These are phyloP conservation scores for Thymelicus sylvestris DNA, from an alignment of 2,888 invertebrate genomes.

Conservation along the genomic window DNA sequence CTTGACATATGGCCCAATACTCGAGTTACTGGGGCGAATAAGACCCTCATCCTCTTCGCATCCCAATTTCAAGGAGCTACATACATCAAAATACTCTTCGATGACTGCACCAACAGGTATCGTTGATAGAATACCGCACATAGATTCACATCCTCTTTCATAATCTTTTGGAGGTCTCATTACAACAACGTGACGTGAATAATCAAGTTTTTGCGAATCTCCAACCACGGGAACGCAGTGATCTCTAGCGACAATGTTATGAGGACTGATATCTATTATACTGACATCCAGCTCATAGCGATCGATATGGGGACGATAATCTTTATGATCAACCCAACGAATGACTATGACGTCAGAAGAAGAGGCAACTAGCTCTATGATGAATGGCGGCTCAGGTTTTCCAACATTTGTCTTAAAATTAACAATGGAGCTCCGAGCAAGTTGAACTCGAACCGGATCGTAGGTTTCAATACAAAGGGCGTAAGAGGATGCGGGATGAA, in stretches of 20 bases:
- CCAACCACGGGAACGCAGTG: slow-evolving; percentile 57
- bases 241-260: slow-evolving; percentile 55
- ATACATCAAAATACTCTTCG: slow-evolving; percentile 70
- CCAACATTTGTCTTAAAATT: slow-evolving; percentile 69
- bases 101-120: slow-evolving; percentile 62
- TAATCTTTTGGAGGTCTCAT: slow-evolving; percentile 68
- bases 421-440: slow-evolving; percentile 63
- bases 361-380: slow-evolving; percentile 65
- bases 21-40: slow-evolving; percentile 55
- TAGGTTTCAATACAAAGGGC: slow-evolving; percentile 71
- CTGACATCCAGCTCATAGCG: slow-evolving; percentile 68
- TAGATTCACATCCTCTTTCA: slow-evolving; percentile 65
- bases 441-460: slow-evolving; percentile 51
- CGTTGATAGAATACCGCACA: slow-evolving; percentile 66
- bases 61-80: slow-evolving; percentile 51
- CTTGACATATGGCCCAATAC: slow-evolving; percentile 55
- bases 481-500: slow-evolving; percentile 71
- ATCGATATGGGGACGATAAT: slow-evolving; percentile 62
- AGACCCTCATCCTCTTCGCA: slow-evolving; percentile 55
- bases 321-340: slow-evolving; percentile 71
- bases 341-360: slow-evolving; percentile 59
- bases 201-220: slow-evolving; percentile 56
- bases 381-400: slow-evolving; percentile 72
- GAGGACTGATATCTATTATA: slow-evolving; percentile 59
- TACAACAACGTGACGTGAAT: slow-evolving; percentile 64